These are phyloP conservation scores for Diarsia dahlii DNA, from an alignment of 2,888 invertebrate species.

Conservation along the genomic window DNA sequence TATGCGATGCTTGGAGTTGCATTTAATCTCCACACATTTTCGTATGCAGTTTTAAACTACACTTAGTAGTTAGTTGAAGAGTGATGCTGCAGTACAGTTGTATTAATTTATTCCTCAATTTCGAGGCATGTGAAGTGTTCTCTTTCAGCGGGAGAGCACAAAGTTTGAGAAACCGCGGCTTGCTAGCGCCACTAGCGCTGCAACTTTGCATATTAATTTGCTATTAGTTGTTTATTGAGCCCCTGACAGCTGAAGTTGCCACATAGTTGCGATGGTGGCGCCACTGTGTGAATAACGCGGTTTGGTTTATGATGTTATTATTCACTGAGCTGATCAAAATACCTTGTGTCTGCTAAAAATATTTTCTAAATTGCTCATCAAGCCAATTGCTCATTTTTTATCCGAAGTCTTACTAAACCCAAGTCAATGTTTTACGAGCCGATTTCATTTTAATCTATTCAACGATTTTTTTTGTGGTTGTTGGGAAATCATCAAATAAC, in stretches of 20 bases:
- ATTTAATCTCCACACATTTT: neutral
- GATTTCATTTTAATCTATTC: neutral
- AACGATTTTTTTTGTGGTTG: too few species aligned
- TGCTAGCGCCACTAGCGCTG: conserved; percentile 16
- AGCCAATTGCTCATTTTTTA: too few species aligned
- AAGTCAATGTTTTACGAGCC: neutral
- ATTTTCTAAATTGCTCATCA: too few species aligned
- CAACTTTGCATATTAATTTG: conserved; percentile 69
- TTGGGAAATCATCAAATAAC: too few species aligned
- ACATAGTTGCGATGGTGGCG: conserved; percentile 24
- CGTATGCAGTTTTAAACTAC: neutral
- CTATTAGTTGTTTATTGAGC: conserved; percentile 70
- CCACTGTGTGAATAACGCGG: neutral
- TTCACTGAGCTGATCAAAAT: neutral
- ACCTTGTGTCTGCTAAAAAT: neutral
- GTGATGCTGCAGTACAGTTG: neutral
- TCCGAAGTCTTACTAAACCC: neutral
- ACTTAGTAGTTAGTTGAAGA: neutral
- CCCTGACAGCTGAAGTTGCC: conserved; percentile 51
- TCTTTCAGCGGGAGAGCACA: neutral
- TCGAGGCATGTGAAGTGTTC: conserved; percentile 3
- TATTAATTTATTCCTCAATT: conserved; percentile 1
- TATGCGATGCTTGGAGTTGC: neutral
- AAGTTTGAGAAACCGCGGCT: conserved; percentile 35
- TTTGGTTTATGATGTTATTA: neutral